Evolutionary conservation across 2,113 vertebrate genomes (phyloP).

Genomic region (Paralichthys olivaceus): DNA sequence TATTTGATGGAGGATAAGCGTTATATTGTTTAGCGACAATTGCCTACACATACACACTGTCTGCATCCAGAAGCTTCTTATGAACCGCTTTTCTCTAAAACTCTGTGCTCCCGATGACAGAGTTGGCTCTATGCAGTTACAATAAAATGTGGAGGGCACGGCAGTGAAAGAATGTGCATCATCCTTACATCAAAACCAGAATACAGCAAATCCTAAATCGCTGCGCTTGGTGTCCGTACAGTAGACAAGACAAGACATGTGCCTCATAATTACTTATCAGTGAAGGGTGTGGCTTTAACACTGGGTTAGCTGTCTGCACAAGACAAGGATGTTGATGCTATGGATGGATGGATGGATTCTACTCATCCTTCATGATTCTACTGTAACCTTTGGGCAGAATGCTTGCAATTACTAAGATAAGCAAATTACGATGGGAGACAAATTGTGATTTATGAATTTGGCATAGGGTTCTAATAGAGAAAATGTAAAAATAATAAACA

Average conservation of each 20-base stretch:
- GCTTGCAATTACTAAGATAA: constrained; percentile 44
- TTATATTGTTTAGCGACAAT: neutral
- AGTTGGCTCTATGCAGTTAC: neutral
- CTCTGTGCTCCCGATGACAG: too few species aligned
- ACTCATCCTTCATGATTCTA: constrained; percentile 6
- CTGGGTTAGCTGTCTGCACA: neutral
- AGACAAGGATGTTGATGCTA: neutral
- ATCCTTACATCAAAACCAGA: neutral
- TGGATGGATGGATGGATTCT: neutral
- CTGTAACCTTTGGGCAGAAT: constrained; percentile 11
- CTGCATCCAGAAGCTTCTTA: neutral
- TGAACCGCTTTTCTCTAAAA: too few species aligned
- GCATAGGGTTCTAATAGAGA: constrained; percentile 12
- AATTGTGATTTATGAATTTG: constrained; percentile 43
- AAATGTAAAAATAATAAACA: neutral
- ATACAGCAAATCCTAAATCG: neutral
- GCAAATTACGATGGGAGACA: constrained; percentile 31
- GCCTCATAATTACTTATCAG: constrained; percentile 28
- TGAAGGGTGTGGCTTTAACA: constrained; percentile 33
- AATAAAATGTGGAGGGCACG: neutral
- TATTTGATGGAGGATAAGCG: neutral
- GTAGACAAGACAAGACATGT: neutral
- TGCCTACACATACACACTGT: neutral
- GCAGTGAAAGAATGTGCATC: neutral
- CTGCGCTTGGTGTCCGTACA: neutral